Base-by-base conservation (phyloP, 2,888 invertebrate genomes). In the Netelia fuscicornis region DNA sequence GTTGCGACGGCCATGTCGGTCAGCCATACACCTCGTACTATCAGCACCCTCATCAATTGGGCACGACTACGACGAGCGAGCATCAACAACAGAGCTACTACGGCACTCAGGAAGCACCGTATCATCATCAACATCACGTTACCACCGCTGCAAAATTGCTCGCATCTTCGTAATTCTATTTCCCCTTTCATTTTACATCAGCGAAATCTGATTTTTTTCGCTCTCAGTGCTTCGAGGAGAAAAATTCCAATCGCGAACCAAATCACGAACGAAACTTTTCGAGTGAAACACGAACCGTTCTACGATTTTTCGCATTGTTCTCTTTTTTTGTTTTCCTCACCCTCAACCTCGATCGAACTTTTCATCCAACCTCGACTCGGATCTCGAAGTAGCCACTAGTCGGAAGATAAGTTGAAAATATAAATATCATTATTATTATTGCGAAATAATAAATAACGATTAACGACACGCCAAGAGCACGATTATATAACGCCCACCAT, bases 71-170 rank as follows among this genome's bases (percentile, higher is more conserved):
- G 56, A 92, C 91, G 87, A 93, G 93, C 71, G 93, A 93, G 76
- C 92, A 92, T 72, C 93, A 93, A 81, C 90, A 90, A 64, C 91
- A 92, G 74, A 91, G 90, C 44, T 93, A 93, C 52, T 93, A 93
- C 84, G 90, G 92, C 2, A 87, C 91, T 11, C 93, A 94, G 76
- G 97, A 97, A 87, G 95, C 96, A 86, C 96, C 97, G 42, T 97
- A 97, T 94, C 97, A 97, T 92, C 97, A 97, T 94, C 97, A 97
- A 93, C 97, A 97, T 92, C 97, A 97, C 94, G 97, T 97, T 87
- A 97, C 97, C 58, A 97, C 97, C 86, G 97, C 97, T 83, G 97
- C 97, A 80, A 97, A 97, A 93, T 95, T 97, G 86, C 97, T 97
- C 96, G 97, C 97, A 11, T 97, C 97, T 80, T 97, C 97, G 94